A percentile compares a stretch with the other conserved stretches of the same genome.
Conservation (phyloP, 2,113 vertebrate genomes). For the Paradisaea rubra region DNA sequence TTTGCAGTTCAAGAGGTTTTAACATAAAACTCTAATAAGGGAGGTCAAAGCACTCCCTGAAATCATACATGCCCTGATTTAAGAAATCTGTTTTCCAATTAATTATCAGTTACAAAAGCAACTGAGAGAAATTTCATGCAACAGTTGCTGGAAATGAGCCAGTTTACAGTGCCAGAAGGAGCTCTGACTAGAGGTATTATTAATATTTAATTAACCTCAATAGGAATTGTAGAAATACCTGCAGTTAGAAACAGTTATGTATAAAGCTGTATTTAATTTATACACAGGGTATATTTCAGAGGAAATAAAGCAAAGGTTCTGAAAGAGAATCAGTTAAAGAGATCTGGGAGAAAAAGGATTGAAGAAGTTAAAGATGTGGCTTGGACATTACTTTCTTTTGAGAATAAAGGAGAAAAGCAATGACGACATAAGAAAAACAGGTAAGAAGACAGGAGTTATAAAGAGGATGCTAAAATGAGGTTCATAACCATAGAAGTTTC, state of each 20-base stretch:
- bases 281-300: not conserved
- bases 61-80: not conserved
- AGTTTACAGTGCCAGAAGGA: not conserved
- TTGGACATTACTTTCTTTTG: not conserved
- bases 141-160: not conserved
- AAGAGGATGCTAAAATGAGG: not conserved
- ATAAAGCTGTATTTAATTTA: not conserved
- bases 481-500: not conserved
- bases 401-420: not conserved
- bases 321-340: not conserved
- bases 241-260: not conserved
- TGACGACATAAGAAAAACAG: not conserved
- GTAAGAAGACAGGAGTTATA: not conserved
- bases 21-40: not conserved
- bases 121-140: not conserved
- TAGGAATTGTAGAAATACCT: not conserved
- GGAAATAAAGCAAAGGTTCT: not conserved
- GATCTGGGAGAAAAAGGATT: accelerated
- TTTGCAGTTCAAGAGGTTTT: not conserved
- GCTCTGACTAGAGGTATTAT: not conserved
- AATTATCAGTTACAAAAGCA: not conserved
- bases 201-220: not conserved
- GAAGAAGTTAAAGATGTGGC: not conserved
- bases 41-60: not conserved
- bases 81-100: not conserved